phyloP scores from a whole-genome alignment of 2,797 vertebrate species.

The Mus caroli region DNA sequence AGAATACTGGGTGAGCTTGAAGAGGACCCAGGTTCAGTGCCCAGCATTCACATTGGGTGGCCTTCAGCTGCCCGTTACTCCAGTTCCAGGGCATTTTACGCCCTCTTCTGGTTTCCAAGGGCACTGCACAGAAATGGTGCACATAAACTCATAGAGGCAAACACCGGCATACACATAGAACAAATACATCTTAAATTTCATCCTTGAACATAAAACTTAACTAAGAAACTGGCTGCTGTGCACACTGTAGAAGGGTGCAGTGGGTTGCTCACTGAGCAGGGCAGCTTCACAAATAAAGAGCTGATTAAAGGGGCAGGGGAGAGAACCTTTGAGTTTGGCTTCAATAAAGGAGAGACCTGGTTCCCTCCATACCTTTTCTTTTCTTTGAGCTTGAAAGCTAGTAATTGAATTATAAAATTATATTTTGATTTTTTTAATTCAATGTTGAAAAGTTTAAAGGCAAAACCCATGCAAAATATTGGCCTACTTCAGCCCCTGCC shows the following conservation, averaged over 20 bases:
- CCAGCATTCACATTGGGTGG: background rate
- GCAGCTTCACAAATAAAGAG: background rate
- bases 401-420: constrained; percentile 11
- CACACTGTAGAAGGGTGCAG: background rate
- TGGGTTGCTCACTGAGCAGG: background rate
- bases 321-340: background rate
- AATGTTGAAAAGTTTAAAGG: background rate
- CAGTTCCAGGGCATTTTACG: background rate
- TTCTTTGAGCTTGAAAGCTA: background rate
- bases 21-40: background rate
- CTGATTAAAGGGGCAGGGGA: background rate
- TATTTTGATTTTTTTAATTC: background rate
- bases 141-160: background rate
- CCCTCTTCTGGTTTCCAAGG: background rate
- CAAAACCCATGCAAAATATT: background rate
- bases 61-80: background rate
- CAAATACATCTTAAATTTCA: background rate
- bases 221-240: background rate
- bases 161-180: background rate
- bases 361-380: background rate
- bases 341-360: background rate
- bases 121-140: background rate
- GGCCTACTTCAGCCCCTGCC: background rate
- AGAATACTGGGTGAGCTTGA: background rate
- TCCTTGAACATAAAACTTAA: background rate